phyloP scores from a whole-genome alignment of 2,888 invertebrate genomes.

The Andrena fulva region DNA sequence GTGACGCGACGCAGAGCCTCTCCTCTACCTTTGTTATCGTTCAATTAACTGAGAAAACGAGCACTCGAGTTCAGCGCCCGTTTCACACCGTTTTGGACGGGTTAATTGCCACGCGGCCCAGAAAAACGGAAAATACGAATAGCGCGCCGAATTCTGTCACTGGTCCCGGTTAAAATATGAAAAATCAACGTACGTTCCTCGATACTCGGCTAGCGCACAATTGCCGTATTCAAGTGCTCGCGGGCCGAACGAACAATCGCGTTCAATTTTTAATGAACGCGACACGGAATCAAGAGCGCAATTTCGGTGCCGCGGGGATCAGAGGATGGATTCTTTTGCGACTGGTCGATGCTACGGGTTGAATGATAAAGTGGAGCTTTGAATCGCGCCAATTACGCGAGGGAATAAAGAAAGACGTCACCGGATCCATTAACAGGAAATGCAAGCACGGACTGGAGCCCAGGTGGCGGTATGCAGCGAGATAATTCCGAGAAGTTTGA shows the following conservation, averaged over 20 bases:
- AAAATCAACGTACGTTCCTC: neutral
- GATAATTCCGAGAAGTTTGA: slow-evolving; percentile 3
- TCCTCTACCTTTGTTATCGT: slow-evolving; percentile 33
- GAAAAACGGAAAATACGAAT: slow-evolving; percentile 8
- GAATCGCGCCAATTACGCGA: no score
- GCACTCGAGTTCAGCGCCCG: neutral
- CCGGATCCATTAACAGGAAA: neutral
- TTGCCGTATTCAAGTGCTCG: neutral
- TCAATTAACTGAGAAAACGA: slow-evolving; percentile 58
- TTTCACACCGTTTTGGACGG: slow-evolving; percentile 17
- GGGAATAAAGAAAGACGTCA: neutral
- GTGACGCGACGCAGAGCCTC: slow-evolving; percentile 5
- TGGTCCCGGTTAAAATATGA: neutral
- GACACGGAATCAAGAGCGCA: neutral
- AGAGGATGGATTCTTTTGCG: neutral
- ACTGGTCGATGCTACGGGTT: neutral
- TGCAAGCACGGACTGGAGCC: neutral
- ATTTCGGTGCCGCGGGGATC: neutral
- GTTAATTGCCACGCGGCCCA: slow-evolving; percentile 44
- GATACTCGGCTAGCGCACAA: neutral
- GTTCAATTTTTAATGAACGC: slow-evolving; percentile 1
- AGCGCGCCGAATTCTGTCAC: neutral
- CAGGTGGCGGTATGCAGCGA: neutral
- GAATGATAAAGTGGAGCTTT: neutral
- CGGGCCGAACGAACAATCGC: neutral